Conservation (phyloP, 2,797 vertebrate genomes). For the Morelia viridis region DNA sequence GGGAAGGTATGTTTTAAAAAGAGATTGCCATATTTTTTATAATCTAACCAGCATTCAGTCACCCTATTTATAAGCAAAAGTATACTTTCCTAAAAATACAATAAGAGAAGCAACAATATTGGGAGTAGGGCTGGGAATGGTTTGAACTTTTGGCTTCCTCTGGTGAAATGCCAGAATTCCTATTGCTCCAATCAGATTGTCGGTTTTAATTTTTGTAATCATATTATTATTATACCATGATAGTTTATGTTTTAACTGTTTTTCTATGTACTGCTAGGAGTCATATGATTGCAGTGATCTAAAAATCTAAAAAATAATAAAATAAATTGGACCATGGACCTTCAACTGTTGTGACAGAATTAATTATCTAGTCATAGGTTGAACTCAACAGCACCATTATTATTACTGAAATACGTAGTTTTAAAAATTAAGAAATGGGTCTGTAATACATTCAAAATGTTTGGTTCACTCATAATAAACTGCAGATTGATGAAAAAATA, state of each 20-base stretch:
- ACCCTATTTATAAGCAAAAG: background rate
- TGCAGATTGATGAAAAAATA: background rate
- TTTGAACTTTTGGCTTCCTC: background rate
- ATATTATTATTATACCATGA: background rate
- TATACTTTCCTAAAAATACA: background rate
- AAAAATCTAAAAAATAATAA: background rate
- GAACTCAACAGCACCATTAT: background rate
- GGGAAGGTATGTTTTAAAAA: constrained; percentile 83
- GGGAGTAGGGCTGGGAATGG: background rate
- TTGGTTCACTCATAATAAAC: background rate
- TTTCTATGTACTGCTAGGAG: background rate
- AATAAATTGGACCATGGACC: background rate
- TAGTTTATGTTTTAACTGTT: background rate
- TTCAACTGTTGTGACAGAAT: background rate
- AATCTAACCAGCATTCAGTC: background rate
- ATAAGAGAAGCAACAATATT: background rate
- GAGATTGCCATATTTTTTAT: background rate
- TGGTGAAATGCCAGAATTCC: background rate
- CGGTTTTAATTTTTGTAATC: background rate
- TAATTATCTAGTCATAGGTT: background rate
- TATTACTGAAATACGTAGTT: background rate
- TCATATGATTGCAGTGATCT: background rate
- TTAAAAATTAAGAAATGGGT: background rate
- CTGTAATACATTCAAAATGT: background rate
- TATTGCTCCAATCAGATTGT: background rate